Base-by-base conservation (phyloP, 2,797 vertebrate species). In the Scolopax bukidnonensis region DNA sequence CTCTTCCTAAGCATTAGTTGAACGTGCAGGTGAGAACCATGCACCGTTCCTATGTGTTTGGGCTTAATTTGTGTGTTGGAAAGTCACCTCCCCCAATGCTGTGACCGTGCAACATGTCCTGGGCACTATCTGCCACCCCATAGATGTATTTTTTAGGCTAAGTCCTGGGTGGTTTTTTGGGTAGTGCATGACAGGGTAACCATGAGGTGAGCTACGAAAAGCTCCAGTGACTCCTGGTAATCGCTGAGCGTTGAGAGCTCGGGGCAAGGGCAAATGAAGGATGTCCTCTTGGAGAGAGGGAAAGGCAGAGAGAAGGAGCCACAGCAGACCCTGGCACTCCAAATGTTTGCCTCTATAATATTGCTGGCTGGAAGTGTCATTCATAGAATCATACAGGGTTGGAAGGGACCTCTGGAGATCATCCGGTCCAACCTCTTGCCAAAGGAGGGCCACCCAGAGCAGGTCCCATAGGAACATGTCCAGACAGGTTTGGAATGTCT, bases 21-120 rank as follows among this genome's bases (percentile, higher is more conserved):
- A 18, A 56, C 0, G 2, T 7, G 8, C n/a, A 28, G 51, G 25
- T 38, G 45, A 65, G 57, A 32, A 21, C 30, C 57, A 3, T 0
- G 1, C 3, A 1, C 38, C 0, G 0, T 57, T 33, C 32, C 32
- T 16, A 14, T 0, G 0, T 5, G 20, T 18, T 16, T 4, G 6
- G 28, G 56, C 51, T 21, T 32, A 19, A 7, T 75, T 27, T 10
- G 33, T 30, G 41, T 1, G 15, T 40, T 47, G 48, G 24, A 21
- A 56, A 3, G n/a, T 11, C 7, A 0, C 21, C 36, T 45, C 28
- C 4, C 23, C 8, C 13, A 5, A 1, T 0, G 23, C 77, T n/a
- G 71, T 47, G 61, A 30, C 56, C 27, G 0, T 9, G 19, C 24
- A 23, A 1, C 1, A 2, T 14, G 36, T 23, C 54, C 23, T n/a